These are phyloP conservation scores for Pygocentrus nattereri DNA, from an alignment of 2,797 vertebrate genomes.

Conservation along the genomic window DNA sequence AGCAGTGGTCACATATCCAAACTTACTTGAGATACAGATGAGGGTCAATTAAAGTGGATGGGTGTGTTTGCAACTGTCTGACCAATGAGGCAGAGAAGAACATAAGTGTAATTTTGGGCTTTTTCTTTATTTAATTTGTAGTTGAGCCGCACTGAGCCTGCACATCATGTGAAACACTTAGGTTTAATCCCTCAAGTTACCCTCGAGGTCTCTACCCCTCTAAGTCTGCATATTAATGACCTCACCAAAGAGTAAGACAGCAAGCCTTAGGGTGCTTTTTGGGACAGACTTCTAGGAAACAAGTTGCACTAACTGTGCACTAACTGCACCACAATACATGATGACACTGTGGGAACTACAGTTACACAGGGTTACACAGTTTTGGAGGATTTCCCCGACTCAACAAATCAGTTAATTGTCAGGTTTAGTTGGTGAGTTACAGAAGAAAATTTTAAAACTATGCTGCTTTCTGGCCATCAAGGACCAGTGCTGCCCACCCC, in stretches of 20 bases:
- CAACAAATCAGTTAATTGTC: background rate
- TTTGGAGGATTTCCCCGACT: background rate
- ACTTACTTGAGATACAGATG: background rate
- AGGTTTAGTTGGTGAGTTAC: background rate
- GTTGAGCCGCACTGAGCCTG: background rate
- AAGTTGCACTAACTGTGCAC: too few relatives aligned
- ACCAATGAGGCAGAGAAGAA: background rate
- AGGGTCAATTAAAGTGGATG: background rate
- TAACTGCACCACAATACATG: background rate
- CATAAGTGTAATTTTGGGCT: background rate
- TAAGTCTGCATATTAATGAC: too few relatives aligned
- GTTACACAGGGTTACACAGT: background rate
- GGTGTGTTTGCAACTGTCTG: background rate
- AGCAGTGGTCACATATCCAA: background rate
- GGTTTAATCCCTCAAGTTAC: too few relatives aligned
- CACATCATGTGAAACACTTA: too few relatives aligned
- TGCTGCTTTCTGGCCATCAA: background rate
- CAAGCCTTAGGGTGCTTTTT: too few relatives aligned
- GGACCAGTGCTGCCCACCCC: background rate
- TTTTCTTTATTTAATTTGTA: background rate
- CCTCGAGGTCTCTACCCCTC: too few relatives aligned
- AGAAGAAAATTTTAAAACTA: background rate
- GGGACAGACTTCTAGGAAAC: too few relatives aligned
- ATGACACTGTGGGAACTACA: background rate
- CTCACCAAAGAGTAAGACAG: too few relatives aligned